These are phyloP conservation scores for Ceramica pisi DNA, from an alignment of 2,888 invertebrate species.

Conservation along the genomic window DNA sequence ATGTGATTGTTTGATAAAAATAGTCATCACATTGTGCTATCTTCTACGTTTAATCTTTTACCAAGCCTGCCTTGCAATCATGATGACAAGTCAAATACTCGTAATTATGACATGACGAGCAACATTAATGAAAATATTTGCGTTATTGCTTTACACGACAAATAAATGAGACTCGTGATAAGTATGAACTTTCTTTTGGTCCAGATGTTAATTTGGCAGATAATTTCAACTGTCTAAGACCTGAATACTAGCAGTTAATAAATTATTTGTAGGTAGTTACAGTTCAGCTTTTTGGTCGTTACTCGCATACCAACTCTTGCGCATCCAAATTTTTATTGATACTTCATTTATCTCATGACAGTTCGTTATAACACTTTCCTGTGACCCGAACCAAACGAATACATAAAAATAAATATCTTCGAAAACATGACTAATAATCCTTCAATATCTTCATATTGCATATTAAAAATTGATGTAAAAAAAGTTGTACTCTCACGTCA, in stretches of 20 bases:
- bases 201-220: slow-evolving; percentile 5
- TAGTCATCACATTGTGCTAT: neutral
- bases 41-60: slow-evolving; percentile 16
- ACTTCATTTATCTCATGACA: slow-evolving; percentile 74
- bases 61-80: neutral
- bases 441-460: slow-evolving; percentile 89
- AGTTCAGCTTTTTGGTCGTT: slow-evolving; percentile 5
- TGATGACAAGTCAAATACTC: slow-evolving; percentile 28
- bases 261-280: slow-evolving; percentile 13
- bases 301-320: slow-evolving; percentile 24
- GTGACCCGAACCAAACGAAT: slow-evolving; percentile 74
- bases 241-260: slow-evolving; percentile 8
- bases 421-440: slow-evolving; percentile 84
- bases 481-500: slow-evolving; percentile 78
- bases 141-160: slow-evolving; percentile 24
- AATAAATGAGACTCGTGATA: slow-evolving; percentile 31
- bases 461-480: slow-evolving; percentile 82
- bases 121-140: slow-evolving; percentile 27
- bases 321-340: slow-evolving; percentile 54
- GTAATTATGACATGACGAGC: slow-evolving; percentile 26
- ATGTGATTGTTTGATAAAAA: neutral
- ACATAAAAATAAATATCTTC: slow-evolving; percentile 76
- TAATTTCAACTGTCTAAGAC: slow-evolving; percentile 10
- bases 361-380: slow-evolving; percentile 77
- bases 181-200: slow-evolving; percentile 31